Base-by-base conservation (phyloP, 1,140 invertebrate genomes). In the Polypedilum pembai region DNA sequence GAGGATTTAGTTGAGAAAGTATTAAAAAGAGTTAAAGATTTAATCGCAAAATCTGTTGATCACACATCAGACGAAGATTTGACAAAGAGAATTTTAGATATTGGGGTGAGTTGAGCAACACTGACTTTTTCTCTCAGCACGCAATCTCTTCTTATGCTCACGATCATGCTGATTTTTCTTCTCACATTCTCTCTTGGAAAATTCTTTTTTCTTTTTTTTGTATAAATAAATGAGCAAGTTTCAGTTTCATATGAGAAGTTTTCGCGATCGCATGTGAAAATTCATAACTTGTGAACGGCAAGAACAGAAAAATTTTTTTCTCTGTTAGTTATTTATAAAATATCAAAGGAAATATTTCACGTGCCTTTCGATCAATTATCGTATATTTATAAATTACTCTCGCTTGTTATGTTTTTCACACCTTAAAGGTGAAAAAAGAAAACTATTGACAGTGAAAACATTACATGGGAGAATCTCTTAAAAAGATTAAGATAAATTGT, bases 1-100 rank as follows among this genome's bases (percentile, higher is more conserved):
- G 80, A 82, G 63, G 80, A 82, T 41, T 75, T 82, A n/a, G 78
- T 82, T 4, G 77, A 78, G 0, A 82, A 82, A 74, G 80, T 80
- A 15, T 73, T 82, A 18, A 79, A 80, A 12, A 80, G 80, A 73
- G 80, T 82, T 20, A 79, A 80, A 76, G 80, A 80, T 40, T 72
- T 82, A n/a, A 82, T 82, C 21, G 79, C 80, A 33, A 80, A 81
- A 65, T 78, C 80, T 7, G 77, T 82, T 3, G 78, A 82, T 76
- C 74, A 76, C 0, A 78, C 79, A 75, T 80, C 81, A n/a, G 78
- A 78, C 63, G 73, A 74, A 33, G 81, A 82, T 40, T 76, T 82
- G 65, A 78, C 80, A 74, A 80, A 79, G 73, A 79, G 81, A 73
- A 76, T 81, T 75, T 77, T 78, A 74, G 81, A 81, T 72, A 81